These are phyloP conservation scores for Eutrigla gurnardus DNA, from an alignment of 2,797 vertebrate genomes.

Conservation along the genomic window DNA sequence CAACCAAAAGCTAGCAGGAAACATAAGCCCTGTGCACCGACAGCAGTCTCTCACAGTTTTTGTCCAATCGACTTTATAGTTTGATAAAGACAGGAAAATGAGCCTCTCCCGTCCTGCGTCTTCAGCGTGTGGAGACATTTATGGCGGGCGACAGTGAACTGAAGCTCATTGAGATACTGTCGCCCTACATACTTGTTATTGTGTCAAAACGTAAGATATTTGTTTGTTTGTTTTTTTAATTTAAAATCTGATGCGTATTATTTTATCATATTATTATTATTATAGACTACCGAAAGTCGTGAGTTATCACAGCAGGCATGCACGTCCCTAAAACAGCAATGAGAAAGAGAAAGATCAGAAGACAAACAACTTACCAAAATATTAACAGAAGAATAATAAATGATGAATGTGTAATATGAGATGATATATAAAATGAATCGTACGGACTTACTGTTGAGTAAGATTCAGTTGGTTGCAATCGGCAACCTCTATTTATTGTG, in stretches of 20 bases:
- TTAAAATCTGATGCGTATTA: not conserved
- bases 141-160: conserved; percentile 51
- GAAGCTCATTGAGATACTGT: conserved; percentile 46
- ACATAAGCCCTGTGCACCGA: conserved; percentile 74
- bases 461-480: not conserved
- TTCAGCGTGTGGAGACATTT: conserved; percentile 56
- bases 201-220: conserved; percentile 15
- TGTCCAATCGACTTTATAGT: conserved; percentile 73
- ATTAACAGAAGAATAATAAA: not conserved
- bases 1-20: conserved; percentile 78
- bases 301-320: not conserved
- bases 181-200: conserved; percentile 25
- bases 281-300: not conserved
- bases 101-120: conserved; percentile 46
- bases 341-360: not conserved
- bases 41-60: conserved; percentile 77
- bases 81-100: conserved; percentile 65
- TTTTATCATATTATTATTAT: not conserved
- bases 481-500: not conserved
- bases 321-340: not conserved
- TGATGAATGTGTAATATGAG: too few relatives aligned
- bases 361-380: not conserved
- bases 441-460: not conserved
- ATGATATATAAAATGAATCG: not conserved
- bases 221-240: not conserved